Evolutionary conservation across 2,888 invertebrate species (phyloP).

Genomic region (Blera fallax): DNA sequence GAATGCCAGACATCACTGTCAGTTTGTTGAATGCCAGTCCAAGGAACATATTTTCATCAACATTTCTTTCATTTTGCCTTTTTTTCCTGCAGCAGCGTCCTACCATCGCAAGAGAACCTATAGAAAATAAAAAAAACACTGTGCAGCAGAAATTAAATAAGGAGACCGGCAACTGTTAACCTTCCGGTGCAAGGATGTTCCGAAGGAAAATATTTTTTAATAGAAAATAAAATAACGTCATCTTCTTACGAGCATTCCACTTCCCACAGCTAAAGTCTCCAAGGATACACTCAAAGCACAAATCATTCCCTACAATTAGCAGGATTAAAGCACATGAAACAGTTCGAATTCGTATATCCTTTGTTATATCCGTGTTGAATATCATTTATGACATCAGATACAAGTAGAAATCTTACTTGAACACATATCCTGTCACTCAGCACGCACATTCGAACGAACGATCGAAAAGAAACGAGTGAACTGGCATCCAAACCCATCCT

Average conservation of each 20-base stretch:
- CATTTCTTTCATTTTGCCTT: not conserved
- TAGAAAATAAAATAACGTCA: not conserved
- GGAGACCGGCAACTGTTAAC: constrained; percentile 34
- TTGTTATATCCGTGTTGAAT: constrained; percentile 24
- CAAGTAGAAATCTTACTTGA: constrained; percentile 35
- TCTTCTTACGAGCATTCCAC: not conserved
- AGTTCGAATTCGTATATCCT: not conserved
- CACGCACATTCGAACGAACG: not conserved
- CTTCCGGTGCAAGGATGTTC: constrained; percentile 32
- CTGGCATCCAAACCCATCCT: not conserved
- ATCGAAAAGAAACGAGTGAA: not conserved
- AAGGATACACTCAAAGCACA: constrained; percentile 3
- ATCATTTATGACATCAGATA: constrained; percentile 42
- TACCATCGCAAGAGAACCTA: not conserved
- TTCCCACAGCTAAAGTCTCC: not conserved
- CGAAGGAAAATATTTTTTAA: not conserved
- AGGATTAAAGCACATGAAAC: constrained; percentile 9
- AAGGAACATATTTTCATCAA: not conserved
- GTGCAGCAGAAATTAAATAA: constrained; percentile 24
- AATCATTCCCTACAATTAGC: constrained; percentile 1
- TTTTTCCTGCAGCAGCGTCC: not conserved
- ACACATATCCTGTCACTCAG: constrained; percentile 52
- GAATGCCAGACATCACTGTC: not conserved
- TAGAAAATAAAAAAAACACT: too few species aligned
- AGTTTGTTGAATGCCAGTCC: not conserved